These are phyloP conservation scores for Pogonocherus hispidulus DNA, from an alignment of 2,888 invertebrate species.

Conservation along the genomic window DNA sequence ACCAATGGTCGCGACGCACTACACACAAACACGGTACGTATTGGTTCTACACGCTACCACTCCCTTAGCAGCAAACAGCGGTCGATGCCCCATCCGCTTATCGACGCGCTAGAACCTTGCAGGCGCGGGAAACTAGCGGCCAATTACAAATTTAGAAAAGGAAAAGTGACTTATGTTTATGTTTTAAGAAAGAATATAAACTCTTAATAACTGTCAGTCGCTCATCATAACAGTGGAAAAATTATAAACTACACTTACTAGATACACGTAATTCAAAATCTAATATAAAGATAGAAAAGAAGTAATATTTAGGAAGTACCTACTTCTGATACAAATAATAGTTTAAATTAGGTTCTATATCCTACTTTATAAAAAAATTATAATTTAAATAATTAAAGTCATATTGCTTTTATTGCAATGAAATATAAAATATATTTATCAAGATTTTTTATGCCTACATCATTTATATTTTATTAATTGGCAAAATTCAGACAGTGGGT, in stretches of 20 bases:
- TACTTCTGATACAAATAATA: too few species aligned
- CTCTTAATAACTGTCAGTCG: constrained; percentile 28
- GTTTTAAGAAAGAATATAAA: constrained; percentile 33
- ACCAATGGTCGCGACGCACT: constrained; percentile 87
- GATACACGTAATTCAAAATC: neutral
- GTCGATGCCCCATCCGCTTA: constrained; percentile 65
- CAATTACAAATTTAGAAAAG: constrained; percentile 67
- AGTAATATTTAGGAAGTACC: too few species aligned
- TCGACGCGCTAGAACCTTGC: constrained; percentile 62
- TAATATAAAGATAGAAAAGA: neutral
- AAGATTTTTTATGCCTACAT: too few species aligned
- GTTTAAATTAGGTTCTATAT: too few species aligned
- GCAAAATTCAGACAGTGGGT: too few species aligned
- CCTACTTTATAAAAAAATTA: too few species aligned
- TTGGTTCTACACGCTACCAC: constrained; percentile 81
- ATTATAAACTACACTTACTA: neutral
- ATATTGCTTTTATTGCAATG: too few species aligned
- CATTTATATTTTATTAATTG: too few species aligned
- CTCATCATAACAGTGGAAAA: constrained; percentile 6
- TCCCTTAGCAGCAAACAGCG: constrained; percentile 70
- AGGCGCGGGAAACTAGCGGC: constrained; percentile 66
- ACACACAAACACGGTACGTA: constrained; percentile 77
- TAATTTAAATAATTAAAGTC: too few species aligned
- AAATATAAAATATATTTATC: too few species aligned
- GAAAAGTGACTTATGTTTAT: constrained; percentile 54